These are phyloP conservation scores for Pherbina coryleti DNA, from an alignment of 2,888 invertebrate genomes.

Conservation along the genomic window DNA sequence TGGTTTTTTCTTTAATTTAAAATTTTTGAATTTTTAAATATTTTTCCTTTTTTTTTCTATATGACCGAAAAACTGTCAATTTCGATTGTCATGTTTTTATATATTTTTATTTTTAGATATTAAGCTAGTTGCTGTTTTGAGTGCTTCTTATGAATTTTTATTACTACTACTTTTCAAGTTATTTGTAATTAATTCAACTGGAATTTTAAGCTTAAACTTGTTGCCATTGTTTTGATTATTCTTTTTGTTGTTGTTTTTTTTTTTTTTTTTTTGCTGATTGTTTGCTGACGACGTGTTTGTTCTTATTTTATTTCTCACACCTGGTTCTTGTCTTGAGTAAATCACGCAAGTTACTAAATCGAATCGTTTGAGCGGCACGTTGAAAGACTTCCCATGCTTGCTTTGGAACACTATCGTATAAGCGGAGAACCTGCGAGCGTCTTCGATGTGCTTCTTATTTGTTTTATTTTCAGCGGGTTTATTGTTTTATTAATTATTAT, in stretches of 20 bases:
- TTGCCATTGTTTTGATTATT: constrained; percentile 23
- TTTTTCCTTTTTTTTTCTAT: constrained; percentile 10
- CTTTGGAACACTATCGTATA: neutral
- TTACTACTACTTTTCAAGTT: neutral
- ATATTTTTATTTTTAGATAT: constrained; percentile 44
- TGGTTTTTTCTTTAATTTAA: too few relatives aligned
- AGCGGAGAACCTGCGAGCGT: too few relatives aligned
- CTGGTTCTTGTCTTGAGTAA: constrained; percentile 8
- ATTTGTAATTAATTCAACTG: neutral
- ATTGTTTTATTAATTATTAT: too few relatives aligned
- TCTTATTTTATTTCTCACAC: neutral
- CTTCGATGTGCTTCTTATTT: too few relatives aligned
- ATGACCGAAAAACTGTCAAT: neutral
- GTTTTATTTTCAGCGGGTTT: too few relatives aligned
- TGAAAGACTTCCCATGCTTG: constrained; percentile 1
- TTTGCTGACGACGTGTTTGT: constrained; percentile 49
- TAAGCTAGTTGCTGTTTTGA: constrained; percentile 39
- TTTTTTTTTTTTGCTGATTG: constrained; percentile 35
- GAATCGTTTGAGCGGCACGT: neutral
- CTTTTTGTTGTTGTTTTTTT: neutral
- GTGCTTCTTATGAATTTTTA: neutral
- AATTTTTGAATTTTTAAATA: constrained; percentile 44
- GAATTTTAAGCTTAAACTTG: constrained; percentile 5
- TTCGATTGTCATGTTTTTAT: constrained; percentile 18
- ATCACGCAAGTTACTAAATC: neutral